These are phyloP conservation scores for Automeris io DNA, from an alignment of 2,888 invertebrate species.

Conservation along the genomic window DNA sequence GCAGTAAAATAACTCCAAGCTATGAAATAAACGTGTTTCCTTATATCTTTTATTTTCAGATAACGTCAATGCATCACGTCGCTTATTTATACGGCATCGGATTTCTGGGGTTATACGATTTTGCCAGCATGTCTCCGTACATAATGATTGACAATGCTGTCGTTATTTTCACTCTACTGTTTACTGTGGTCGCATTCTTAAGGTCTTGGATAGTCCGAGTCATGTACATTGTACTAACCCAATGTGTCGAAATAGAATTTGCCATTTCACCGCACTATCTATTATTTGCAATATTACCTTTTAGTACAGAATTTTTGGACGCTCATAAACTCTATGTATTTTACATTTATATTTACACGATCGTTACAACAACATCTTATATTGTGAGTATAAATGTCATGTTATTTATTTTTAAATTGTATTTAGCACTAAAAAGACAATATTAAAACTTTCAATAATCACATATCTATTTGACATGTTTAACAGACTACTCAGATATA, in stretches of 20 bases:
- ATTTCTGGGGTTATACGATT: slow-evolving; percentile 48
- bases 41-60: slow-evolving; percentile 34
- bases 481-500: no score
- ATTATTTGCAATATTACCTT: slow-evolving; percentile 42
- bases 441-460: no score
- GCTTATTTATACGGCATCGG: slow-evolving; percentile 45
- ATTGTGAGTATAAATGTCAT: slow-evolving; percentile 29
- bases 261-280: slow-evolving; percentile 34
- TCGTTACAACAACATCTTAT: slow-evolving; percentile 28
- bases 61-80: slow-evolving; percentile 25
- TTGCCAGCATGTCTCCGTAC: slow-evolving; percentile 41
- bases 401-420: neutral
- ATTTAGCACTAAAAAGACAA: no score
- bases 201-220: slow-evolving; percentile 43
- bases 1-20: no score
- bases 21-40: no score
- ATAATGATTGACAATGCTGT: slow-evolving; percentile 54
- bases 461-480: neutral
- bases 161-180: slow-evolving; percentile 37
- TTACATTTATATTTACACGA: slow-evolving; percentile 42
- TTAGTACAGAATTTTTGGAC: slow-evolving; percentile 43
- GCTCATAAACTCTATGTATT: slow-evolving; percentile 40
- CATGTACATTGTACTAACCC: slow-evolving; percentile 29
- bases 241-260: slow-evolving; percentile 31
- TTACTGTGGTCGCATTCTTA: slow-evolving; percentile 33